Conservation (phyloP, 2,888 invertebrate species). For the Orchesellides sinensis region DNA sequence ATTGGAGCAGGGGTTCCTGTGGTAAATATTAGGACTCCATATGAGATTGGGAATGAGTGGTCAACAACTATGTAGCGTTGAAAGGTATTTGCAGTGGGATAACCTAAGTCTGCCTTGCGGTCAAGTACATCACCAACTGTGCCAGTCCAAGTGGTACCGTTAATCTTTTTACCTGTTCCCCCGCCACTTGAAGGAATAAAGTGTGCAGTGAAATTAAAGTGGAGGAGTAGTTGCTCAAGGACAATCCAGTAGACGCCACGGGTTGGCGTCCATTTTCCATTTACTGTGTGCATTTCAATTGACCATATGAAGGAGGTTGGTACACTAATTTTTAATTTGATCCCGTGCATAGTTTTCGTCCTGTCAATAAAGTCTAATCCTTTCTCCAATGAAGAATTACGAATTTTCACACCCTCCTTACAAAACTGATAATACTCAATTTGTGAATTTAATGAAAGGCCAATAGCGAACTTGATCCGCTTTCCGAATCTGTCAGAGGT, state of each 20-base stretch:
- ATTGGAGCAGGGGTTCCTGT: slow-evolving; percentile 59
- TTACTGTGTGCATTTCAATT: slow-evolving; percentile 50
- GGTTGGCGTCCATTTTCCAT: slow-evolving; percentile 47
- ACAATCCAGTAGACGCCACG: slow-evolving; percentile 64
- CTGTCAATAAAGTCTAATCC: slow-evolving; percentile 39
- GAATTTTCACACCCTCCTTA: neutral
- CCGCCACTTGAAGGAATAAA: slow-evolving; percentile 69
- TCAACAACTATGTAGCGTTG: slow-evolving; percentile 55
- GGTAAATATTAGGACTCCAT: slow-evolving; percentile 69
- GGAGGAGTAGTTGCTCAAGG: slow-evolving; percentile 50
- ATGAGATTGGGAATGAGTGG: slow-evolving; percentile 63
- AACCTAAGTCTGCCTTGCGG: slow-evolving; percentile 63
- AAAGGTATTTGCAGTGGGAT: slow-evolving; percentile 64
- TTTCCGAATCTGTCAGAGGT: slow-evolving; percentile 19
- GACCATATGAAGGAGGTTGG: slow-evolving; percentile 63
- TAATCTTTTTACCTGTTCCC: slow-evolving; percentile 52
- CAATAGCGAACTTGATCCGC: slow-evolving; percentile 58
- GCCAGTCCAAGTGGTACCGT: slow-evolving; percentile 66
- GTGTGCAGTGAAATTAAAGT: slow-evolving; percentile 64
- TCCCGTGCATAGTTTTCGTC: slow-evolving; percentile 52
- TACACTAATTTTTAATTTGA: slow-evolving; percentile 44
- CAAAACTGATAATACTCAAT: slow-evolving; percentile 21
- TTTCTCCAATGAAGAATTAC: too few species aligned
- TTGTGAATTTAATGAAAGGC: neutral
- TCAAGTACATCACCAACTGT: slow-evolving; percentile 66